These are phyloP conservation scores for Mesocricetus auratus DNA, from an alignment of 2,113 vertebrate species.

Conservation along the genomic window DNA sequence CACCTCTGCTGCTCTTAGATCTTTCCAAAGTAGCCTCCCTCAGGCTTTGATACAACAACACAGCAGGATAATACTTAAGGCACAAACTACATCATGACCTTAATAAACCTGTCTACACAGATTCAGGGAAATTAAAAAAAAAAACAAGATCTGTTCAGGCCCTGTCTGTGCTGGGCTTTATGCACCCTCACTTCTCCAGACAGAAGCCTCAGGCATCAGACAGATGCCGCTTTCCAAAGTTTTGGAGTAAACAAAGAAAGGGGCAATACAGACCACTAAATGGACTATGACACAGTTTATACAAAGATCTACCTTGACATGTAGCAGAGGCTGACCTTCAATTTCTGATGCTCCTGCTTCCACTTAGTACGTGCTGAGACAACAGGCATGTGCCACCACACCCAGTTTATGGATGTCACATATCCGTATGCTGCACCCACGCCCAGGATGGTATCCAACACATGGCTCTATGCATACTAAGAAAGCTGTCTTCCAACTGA, in stretches of 20 bases:
- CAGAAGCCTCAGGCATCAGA: constrained; percentile 9
- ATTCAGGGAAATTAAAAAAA: not conserved
- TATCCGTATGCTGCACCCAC: not conserved
- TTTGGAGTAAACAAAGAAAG: constrained; percentile 40
- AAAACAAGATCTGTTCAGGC: constrained; percentile 1
- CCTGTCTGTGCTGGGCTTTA: not conserved
- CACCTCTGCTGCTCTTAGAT: too few species aligned
- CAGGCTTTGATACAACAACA: not conserved
- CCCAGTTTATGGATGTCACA: not conserved
- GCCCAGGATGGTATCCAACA: not conserved
- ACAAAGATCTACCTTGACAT: not conserved
- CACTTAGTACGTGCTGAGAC: not conserved
- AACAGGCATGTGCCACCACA: not conserved
- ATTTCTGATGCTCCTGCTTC: not conserved
- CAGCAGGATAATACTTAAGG: not conserved
- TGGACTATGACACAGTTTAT: constrained; percentile 9
- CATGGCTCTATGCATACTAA: not conserved
- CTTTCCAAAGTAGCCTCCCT: not conserved
- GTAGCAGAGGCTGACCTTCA: not conserved
- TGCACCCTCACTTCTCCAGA: constrained; percentile 16
- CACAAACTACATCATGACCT: not conserved
- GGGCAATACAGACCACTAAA: not conserved
- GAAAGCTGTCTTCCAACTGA: not conserved
- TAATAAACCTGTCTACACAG: not conserved
- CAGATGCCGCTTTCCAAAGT: not conserved